Conservation (phyloP, 2,113 vertebrate genomes). For the Rhadina sibilatrix region DNA sequence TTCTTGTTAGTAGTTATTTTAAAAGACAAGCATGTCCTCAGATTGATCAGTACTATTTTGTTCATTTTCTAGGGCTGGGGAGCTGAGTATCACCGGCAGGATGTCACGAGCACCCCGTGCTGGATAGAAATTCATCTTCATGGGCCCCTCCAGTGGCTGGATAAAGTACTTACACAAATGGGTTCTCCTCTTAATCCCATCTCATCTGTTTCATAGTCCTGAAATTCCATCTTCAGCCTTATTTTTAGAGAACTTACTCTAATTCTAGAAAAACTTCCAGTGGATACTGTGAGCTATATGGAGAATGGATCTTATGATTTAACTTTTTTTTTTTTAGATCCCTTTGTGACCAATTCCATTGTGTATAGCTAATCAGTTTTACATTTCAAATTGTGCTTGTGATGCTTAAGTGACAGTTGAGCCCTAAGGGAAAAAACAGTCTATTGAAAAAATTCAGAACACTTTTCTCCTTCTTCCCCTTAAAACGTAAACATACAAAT, state of each 20-base stretch:
- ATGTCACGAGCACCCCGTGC: conserved; percentile 97
- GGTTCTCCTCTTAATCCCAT: conserved; percentile 96
- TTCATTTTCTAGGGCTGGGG: conserved; percentile 88
- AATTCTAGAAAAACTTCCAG: conserved; percentile 75
- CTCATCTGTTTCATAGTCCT: conserved; percentile 96
- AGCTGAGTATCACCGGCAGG: conserved; percentile 95
- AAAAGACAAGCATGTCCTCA: not conserved
- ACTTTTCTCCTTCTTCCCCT: conserved; percentile 31
- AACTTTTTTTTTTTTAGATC: conserved; percentile 45
- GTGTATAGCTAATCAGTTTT: conserved; percentile 73
- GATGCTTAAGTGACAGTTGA: conserved; percentile 61
- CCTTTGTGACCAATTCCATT: conserved; percentile 79
- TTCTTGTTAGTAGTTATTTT: not conserved
- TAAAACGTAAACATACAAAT: conserved; percentile 65
- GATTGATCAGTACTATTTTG: not conserved
- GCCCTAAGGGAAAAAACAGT: conserved; percentile 51
- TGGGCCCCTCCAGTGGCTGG: conserved; percentile 96
- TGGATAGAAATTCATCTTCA: conserved; percentile 99
- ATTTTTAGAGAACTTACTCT: conserved; percentile 73
- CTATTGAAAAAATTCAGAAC: conserved; percentile 59
- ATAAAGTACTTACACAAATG: conserved; percentile 99
- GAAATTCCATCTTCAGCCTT: conserved; percentile 51
- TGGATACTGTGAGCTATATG: conserved; percentile 77
- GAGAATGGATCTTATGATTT: conserved; percentile 70
- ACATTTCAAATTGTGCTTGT: conserved; percentile 68